Evolutionary conservation across 2,113 vertebrate species (phyloP), one percentile per base, ranked within the genome.

Genomic region (Odobenus rosmarus): DNA sequence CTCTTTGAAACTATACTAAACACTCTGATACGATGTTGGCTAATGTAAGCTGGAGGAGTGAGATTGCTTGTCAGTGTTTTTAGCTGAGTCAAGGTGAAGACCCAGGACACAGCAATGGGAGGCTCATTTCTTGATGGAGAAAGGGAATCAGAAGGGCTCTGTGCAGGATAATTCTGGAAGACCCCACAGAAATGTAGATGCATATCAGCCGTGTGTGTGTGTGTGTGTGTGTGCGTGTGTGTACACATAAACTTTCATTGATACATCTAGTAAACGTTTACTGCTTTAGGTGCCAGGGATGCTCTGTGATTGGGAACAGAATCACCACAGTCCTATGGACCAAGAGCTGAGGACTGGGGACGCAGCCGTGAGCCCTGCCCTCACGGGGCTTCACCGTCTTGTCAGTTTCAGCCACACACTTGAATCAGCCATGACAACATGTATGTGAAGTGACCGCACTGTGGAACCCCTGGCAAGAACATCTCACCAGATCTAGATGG

Each of bases 361-460:
- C 1, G 7, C 0, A 31, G 9, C 3, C 12, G 33, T 16, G 36
- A 81, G 13, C 57, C 39, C 10, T 81, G 6, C 8, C 21, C 23
- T 31, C 8, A 16, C 51, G 26, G 12, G 59, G 26, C 61, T 21
- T 21, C 33, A 6, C 49, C 7, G 4, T 26, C 39, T 67, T 67
- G 46, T 33, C 59, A 26, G 42, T 62, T 76, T 72, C 64, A 74
- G 62, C 55, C 57, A 36, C 67, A 28, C 9, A 1, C 19, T 51
- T 42, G 67, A 64, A 61, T 28, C 2, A 9, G 51, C 13, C 1
- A 0, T 26, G 77, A 55, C 14, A 26, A n/a, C 7, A 55, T 0
- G 19, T 31, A 36, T 1, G 11, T 59, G n/a, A 67, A 28, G 16
- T 7, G 31, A 80, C 46, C 49, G 26, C 19, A 26, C 46, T 11